Conservation (phyloP, 2,113 vertebrate species). For the Phylloscopus trochiloides region DNA sequence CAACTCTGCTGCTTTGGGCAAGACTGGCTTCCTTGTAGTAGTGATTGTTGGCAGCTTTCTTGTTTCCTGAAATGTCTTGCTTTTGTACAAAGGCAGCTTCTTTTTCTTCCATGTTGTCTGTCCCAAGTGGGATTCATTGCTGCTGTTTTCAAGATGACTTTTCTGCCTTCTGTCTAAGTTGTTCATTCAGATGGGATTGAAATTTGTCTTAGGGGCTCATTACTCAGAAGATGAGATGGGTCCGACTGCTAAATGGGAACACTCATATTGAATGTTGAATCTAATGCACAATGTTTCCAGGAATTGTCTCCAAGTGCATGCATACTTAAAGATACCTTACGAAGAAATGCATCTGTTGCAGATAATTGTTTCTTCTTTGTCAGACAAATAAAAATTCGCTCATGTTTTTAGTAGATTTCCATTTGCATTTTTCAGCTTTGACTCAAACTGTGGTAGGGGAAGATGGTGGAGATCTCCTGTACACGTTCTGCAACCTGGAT, state of each 20-base stretch:
- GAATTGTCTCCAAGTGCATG: neutral
- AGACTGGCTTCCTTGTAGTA: neutral
- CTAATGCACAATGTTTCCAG: neutral
- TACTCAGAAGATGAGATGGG: neutral
- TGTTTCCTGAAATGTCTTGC: neutral
- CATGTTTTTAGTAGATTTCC: neutral
- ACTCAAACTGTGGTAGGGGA: neutral
- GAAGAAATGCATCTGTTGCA: neutral
- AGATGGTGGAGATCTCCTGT: neutral
- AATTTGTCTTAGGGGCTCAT: neutral
- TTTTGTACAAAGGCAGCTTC: conserved; percentile 1
- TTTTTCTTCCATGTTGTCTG: neutral
- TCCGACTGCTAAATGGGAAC: neutral
- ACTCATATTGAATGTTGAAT: neutral
- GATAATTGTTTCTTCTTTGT: neutral
- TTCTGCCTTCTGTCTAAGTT: neutral
- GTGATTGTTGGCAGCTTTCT: neutral
- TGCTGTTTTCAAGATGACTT: neutral
- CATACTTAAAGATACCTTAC: neutral
- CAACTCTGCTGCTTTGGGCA: neutral
- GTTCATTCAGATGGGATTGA: neutral
- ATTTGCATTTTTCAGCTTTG: neutral
- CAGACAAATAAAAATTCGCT: neutral
- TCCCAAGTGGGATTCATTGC: neutral
- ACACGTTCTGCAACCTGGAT: neutral